A percentile compares a stretch with the other conserved stretches of the same genome.
Conservation (phyloP, 2,113 vertebrate genomes). For the Myocastor coypus region DNA sequence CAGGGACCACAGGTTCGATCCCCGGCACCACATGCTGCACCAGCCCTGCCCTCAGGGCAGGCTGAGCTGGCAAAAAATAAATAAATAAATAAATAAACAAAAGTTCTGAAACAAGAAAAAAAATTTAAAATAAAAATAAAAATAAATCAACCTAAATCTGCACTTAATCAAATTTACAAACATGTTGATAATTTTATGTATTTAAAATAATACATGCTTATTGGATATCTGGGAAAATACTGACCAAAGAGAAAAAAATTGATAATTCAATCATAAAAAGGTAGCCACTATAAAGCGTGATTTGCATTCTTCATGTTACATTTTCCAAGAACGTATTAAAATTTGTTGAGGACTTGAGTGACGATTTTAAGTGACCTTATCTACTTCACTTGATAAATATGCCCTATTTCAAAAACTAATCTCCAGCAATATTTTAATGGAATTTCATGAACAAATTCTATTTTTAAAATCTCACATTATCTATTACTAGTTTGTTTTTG, state of each 20-base stretch:
- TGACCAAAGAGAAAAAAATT: neutral
- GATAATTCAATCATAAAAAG: neutral
- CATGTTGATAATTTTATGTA: neutral
- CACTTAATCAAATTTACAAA: neutral
- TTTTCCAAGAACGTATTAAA: neutral
- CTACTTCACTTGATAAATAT: neutral
- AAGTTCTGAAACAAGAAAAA: too few relatives aligned
- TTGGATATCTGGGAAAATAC: neutral
- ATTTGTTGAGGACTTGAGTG: neutral
- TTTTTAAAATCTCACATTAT: neutral
- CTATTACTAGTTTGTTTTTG: neutral
- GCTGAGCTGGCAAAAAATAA: too few relatives aligned
- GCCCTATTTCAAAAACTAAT: neutral
- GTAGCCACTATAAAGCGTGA: neutral
- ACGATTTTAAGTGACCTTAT: neutral
- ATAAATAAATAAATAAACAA: too few relatives aligned
- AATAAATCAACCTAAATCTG: neutral
- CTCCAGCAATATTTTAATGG: neutral
- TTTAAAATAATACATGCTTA: conserved; percentile 20
- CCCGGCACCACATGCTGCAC: too few relatives aligned
- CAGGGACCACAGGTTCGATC: too few relatives aligned
- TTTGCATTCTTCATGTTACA: neutral
- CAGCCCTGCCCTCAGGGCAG: too few relatives aligned
- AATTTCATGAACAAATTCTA: neutral
- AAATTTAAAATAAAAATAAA: too few relatives aligned